Percentiles rank a stretch among this genome's conserved stretches.
Evolutionary conservation across 2,888 invertebrate genomes (phyloP).

Genomic region (Eupithecia pulchellata): DNA sequence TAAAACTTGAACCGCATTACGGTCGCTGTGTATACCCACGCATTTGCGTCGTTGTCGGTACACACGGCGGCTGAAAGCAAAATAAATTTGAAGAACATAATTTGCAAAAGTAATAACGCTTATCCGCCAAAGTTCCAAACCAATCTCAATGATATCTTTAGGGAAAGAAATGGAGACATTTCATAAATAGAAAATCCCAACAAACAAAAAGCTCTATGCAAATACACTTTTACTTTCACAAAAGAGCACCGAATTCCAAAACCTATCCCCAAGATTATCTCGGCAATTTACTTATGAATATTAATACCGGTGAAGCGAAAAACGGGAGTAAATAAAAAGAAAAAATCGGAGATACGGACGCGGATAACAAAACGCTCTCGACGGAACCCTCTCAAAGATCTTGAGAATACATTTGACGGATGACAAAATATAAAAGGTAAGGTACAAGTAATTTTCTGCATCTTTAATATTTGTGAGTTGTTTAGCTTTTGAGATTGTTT

Average conservation of each 20-base stretch:
- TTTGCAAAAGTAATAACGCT: slow-evolving; percentile 18
- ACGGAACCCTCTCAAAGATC: slow-evolving; percentile 48
- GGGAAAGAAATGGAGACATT: slow-evolving; percentile 27
- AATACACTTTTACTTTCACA: slow-evolving; percentile 36
- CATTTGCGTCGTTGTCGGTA: too few relatives aligned
- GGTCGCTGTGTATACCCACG: too few relatives aligned
- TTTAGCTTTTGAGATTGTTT: slow-evolving; percentile 10
- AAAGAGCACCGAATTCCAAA: slow-evolving; percentile 44
- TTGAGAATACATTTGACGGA: slow-evolving; percentile 80
- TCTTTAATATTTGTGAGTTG: slow-evolving; percentile 69
- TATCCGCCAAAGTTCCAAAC: slow-evolving; percentile 29
- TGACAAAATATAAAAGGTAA: slow-evolving; percentile 78
- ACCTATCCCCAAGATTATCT: slow-evolving; percentile 59
- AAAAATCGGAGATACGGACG: slow-evolving; percentile 61
- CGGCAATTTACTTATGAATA: slow-evolving; percentile 83
- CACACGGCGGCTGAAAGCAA: too few relatives aligned
- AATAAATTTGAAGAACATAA: slow-evolving; percentile 31
- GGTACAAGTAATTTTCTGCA: slow-evolving; percentile 70
- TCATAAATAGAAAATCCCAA: slow-evolving; percentile 29
- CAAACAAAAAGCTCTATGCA: slow-evolving; percentile 30
- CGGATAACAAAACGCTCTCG: slow-evolving; percentile 70
- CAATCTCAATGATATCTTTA: slow-evolving; percentile 37
- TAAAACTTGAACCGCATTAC: too few relatives aligned
- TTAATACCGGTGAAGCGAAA: slow-evolving; percentile 73
- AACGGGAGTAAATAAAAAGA: slow-evolving; percentile 58